Evolutionary conservation across 2,888 invertebrate species (phyloP), one percentile per base, ranked within the genome.

Genomic region (Dicycla oo): DNA sequence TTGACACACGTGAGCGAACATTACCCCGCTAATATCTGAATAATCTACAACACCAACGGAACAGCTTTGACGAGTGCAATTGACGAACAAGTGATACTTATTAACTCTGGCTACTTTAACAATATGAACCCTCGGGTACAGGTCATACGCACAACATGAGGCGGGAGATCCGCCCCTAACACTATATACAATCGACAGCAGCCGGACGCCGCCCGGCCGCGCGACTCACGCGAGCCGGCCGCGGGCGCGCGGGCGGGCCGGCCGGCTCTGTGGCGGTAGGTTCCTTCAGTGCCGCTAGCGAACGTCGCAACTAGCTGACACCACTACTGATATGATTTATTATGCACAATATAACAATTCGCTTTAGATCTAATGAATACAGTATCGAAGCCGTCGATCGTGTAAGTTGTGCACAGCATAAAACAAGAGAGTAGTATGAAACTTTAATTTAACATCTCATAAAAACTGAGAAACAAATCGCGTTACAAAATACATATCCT

Each of bases 71-170:
- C 92, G 92, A 90, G 96, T 96, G 96, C 96, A 95, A 95, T 95
- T 94, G 94, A 95, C 95, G 94, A 96, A 96, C 96, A 93, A 96
- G 96, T 96, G 96, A 94, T 93, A 92, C 93, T 94, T 94, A 94
- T 90, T 90, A 93, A 94, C 90, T 81, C 83, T 91, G 92, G 92
- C 95, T 95, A 95, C 93, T 88, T 93, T 93, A 95, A 95, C 95
- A 95, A 95, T 93, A 93, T 90, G 91, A 91, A 92, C 92, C 92
- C 91, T 92, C 89, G 89, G 92, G 92, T 89, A 91, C 89, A 91
- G 91, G 91, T 91, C 82, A 92, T 90, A 89, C 88, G 93, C 91
- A 88, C 91, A 92, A 92, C 92, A 90, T 45, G 79, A 83, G 86
- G 82, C 87, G 87, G 88, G 6, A 88, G 84, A 83, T 82, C 82